Evolutionary conservation across 2,888 invertebrate species (phyloP), one percentile per base, ranked within the genome.

Genomic region (Catotricha subobsoleta): DNA sequence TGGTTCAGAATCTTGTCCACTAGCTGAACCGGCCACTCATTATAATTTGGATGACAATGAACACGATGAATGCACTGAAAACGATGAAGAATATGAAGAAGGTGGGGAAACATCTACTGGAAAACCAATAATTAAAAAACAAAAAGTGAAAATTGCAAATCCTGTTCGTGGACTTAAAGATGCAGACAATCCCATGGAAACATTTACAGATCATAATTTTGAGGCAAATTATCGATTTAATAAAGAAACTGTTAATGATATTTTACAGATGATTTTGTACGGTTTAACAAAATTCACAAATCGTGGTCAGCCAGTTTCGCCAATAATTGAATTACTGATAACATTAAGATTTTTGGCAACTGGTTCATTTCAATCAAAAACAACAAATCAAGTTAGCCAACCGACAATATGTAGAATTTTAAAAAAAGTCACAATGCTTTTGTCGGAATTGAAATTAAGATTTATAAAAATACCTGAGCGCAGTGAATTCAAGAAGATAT

Each of bases 321-420:
- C 50, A n/a, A 39, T 50, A 5, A 46, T 47, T 25, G 45, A 46
- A 44, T 39, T 50, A 21, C 41, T 50, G 15, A 49, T 47, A 15
- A 49, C 50, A 25, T 29, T 50, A 15, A 46, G 44, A 37, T 50
- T 49, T 39, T 33, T 50, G 23, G 45, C 48, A 12, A 44, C 47
- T 20, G 50, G 50, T 23, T 44, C 48, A 9, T 44, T 47, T 37
- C 47, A 49, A 39, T 47, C 47, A 30, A 43, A 49, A 29, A 46
- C 44, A 9, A 43, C 45, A 40, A 36, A 43, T 21, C 44, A 48
- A 12, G 48, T 49, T 3, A 50, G 50, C 39, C 48, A 49, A 43
- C 44, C 50, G 3, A 49, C 49, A 16, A 47, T 48, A 13, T 49
- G 48, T 3, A 35, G 50, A 23, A 48, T 49, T 9, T 48, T 47